Percentiles rank a stretch among this genome's conserved stretches.
phyloP scores from a whole-genome alignment of 2,888 invertebrate genomes.

The Tipula unca region DNA sequence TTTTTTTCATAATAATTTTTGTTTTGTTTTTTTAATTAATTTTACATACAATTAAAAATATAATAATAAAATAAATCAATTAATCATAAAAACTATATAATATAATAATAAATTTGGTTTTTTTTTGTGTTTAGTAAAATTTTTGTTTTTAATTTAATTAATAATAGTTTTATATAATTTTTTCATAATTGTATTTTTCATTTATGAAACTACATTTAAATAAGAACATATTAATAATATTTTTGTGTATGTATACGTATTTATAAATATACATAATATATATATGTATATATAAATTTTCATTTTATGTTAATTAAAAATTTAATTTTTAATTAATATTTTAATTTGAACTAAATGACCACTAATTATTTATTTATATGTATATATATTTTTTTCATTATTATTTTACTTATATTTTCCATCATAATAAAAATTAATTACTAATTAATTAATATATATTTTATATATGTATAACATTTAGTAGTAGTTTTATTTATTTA shows the following conservation, averaged over 20 bases:
- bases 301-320: not conserved
- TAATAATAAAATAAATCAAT: not conserved
- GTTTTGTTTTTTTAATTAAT: not conserved
- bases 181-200: not conserved
- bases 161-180: not conserved
- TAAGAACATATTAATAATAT: not conserved
- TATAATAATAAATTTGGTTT: constrained; percentile 14
- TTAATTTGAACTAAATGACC: not conserved
- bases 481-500: not conserved
- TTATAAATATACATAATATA: not conserved
- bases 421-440: not conserved
- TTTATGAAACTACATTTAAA: constrained; percentile 14
- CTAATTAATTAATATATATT: not conserved
- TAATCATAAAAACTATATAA: not conserved
- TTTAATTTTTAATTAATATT: not conserved
- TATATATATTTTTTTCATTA: not conserved
- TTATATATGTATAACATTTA: not conserved
- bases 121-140: not conserved
- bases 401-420: not conserved
- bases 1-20: not conserved
- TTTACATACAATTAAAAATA: not conserved
- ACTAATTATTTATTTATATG: not conserved
- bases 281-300: not conserved
- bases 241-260: not conserved
- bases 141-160: not conserved